Percentiles rank a stretch among this genome's conserved stretches.
Conservation (phyloP, 1,140 invertebrate species). For the Manduca sexta region DNA sequence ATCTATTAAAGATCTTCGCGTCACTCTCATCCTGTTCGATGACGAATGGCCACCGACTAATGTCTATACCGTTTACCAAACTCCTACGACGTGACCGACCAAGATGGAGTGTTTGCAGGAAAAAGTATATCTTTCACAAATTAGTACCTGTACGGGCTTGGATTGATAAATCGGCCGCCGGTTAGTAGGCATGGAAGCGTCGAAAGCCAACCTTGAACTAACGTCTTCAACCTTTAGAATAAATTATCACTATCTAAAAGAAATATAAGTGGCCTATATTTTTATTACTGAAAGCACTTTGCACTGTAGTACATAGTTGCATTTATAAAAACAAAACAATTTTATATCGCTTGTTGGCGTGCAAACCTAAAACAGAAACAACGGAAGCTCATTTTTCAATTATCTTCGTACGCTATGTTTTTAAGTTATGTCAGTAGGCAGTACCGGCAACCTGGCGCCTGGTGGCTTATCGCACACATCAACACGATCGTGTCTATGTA, state of each 20-base stretch:
- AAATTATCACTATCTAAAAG: constrained; percentile 1
- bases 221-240: background rate
- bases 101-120: background rate
- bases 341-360: background rate
- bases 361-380: background rate
- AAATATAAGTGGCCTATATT: constrained; percentile 3
- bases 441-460: too few relatives aligned
- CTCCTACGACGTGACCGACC: background rate
- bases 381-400: too few relatives aligned
- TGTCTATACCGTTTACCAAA: background rate
- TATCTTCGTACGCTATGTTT: too few relatives aligned
- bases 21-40: background rate
- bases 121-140: background rate
- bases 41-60: background rate
- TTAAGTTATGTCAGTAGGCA: too few relatives aligned
- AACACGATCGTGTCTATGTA: too few relatives aligned
- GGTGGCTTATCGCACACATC: too few relatives aligned
- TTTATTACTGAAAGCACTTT: constrained; percentile 10
- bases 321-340: background rate
- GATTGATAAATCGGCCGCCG: background rate
- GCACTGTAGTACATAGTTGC: background rate
- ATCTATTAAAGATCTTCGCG: too few relatives aligned
- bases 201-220: constrained; percentile 3
- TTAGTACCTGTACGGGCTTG: background rate
- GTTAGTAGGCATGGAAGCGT: background rate